Evolutionary conservation across 2,888 invertebrate genomes (phyloP).

Genomic region (Drosophila siamana): DNA sequence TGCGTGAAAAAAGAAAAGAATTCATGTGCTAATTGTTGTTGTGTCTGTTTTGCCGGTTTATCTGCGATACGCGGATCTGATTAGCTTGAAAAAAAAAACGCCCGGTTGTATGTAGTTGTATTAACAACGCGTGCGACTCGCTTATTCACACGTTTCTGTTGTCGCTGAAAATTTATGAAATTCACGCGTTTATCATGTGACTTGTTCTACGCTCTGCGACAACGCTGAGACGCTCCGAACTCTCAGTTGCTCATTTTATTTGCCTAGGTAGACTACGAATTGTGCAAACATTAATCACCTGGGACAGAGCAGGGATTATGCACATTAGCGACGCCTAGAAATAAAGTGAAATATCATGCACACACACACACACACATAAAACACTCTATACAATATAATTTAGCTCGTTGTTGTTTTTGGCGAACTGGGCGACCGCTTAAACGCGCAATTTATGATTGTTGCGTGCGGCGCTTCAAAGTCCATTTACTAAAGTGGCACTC

Average conservation of each 20-base stretch:
- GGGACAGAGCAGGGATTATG: conserved; percentile 37
- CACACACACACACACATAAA: background rate
- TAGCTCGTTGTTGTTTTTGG: conserved; percentile 14
- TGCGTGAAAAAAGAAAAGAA: background rate
- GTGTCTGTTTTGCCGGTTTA: conserved; percentile 44
- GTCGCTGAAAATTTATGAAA: conserved; percentile 58
- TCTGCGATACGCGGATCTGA: conserved; percentile 59
- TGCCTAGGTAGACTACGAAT: conserved; percentile 34
- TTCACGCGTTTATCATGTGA: conserved; percentile 75
- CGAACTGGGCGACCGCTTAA: conserved; percentile 15
- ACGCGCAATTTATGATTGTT: conserved; percentile 34
- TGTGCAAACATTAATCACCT: conserved; percentile 64
- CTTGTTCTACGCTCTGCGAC: conserved; percentile 29
- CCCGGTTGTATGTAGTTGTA: conserved; percentile 3
- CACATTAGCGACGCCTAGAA: conserved; percentile 34
- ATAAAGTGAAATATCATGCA: conserved; percentile 13
- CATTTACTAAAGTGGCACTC: conserved; percentile 24
- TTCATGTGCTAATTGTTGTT: conserved; percentile 34
- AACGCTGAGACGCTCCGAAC: background rate
- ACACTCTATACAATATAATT: conserved; percentile 5
- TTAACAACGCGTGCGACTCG: conserved; percentile 61
- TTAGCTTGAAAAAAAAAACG: conserved; percentile 41
- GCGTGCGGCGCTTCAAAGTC: conserved; percentile 44
- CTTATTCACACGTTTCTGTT: conserved; percentile 72
- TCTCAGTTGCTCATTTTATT: conserved; percentile 19